Base-by-base conservation (phyloP, 2,797 vertebrate genomes). In the Ctenosaura bakeri region DNA sequence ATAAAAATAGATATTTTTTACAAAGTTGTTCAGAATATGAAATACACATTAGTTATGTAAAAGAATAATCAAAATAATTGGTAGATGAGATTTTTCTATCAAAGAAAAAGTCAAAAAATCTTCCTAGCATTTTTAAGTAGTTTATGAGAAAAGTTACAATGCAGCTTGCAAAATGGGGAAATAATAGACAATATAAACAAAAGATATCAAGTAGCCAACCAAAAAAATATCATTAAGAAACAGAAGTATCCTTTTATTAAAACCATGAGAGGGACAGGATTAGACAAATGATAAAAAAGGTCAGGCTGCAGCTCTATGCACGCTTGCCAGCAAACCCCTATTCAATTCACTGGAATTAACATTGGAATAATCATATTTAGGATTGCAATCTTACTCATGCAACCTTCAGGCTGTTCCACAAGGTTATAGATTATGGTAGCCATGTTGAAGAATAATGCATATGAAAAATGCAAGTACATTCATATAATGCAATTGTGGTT, bases 1-100 rank as follows among this genome's bases (percentile, higher is more conserved):
- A 90, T 91, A 18, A 59, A 79, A 89, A 50, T 38, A 32, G 46
- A 18, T 54, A 18, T 77, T 73, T 46, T 24, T 79, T 71, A 85
- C 29, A 42, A 73, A 38, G 14, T 71, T 22, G 52, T 1, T 1
- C 50, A n/a, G 91, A 89, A 89, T 89, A 71, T 83, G 52, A 92
- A 92, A 93, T 54, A 4, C 16, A 85, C 42, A 66, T 77, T 0
- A 0, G 10, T 54, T n/a, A 85, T 0, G 86, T 35, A 71, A 12
- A 24, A 29, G 22, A 50, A 74, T 29, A 38, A 22, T 24, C 32
- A 62, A 92, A 1, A 10, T 22, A 90, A 0, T 4, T 92, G 5
- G 85, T 73, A 69, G 79, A 50, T 16, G 18, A 50, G 5, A n/a
- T 85, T 9, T 46, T 66, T 46, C 74, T 62, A 16, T 80, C 22